Base-by-base conservation (phyloP, 2,888 invertebrate genomes). In the Pollenia griseotomentosa region DNA sequence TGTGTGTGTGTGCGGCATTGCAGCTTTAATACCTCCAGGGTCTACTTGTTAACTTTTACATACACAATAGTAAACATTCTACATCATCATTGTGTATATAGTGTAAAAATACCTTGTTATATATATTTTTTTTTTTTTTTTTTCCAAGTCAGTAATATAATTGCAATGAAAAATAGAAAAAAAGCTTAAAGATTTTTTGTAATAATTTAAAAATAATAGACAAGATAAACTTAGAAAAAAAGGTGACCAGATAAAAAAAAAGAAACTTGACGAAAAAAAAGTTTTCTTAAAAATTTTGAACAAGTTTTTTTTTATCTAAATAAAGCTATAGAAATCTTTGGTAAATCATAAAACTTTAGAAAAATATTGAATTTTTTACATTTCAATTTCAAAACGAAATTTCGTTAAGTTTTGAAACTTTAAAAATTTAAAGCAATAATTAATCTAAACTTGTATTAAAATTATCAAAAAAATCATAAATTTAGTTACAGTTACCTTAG, bases 41-140 rank as follows among this genome's bases (percentile, higher is more conserved):
- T 84, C 84, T 84, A 87, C 84, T 87, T 87, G 81, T 78, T 87
- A 82, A 78, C 84, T 87, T 63, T 73, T 6, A 74, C 59, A 82
- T 44, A 83, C 16, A 75, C 42, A 68, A 55, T 5, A 19, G 0
- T 33, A 51, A 14, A 65, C 48, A 33, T 46, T 68, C 51, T 40
- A 57, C 51, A 53, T 19, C 53, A 51, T 61, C 46, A 79, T 84
- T 74, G 82, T 74, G 53, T 68, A 33, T 46, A 48, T 78, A 70
- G 86, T 83, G 83, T 86, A 83, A 86, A 86, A 86, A 86, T 86
- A 83, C 57, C 83, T 86, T 86, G 86, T 86, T 86, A 86, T 79
- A 57, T 66, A 11, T 63, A 10, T 19, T 59, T 33, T 55, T 51
- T 66, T n/a, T 70, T 79, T 11, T 42, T 75, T 70, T 59, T 40